Evolutionary conservation across 2,113 vertebrate genomes (phyloP).

Genomic region (Rhegmatorhina hoffmannsi): DNA sequence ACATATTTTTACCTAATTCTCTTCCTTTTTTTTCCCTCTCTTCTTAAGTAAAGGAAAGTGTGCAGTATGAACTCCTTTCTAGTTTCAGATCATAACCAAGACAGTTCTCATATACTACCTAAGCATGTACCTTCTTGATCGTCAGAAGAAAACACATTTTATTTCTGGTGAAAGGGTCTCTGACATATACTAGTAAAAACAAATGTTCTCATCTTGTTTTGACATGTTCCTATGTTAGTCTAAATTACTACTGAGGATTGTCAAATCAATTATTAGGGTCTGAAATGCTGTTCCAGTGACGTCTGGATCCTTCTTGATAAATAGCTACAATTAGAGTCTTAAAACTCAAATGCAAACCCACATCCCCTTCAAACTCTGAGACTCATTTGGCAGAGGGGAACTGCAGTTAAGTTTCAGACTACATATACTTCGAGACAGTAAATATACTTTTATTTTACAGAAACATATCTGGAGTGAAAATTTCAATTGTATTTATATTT

Average conservation of each 20-base stretch:
- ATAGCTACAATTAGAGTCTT: background rate
- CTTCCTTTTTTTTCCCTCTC: background rate
- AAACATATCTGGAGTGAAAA: background rate
- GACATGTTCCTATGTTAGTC: background rate
- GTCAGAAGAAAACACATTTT: background rate
- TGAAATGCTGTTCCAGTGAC: background rate
- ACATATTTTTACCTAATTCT: background rate
- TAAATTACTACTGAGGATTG: background rate
- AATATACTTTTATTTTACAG: background rate
- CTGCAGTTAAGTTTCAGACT: background rate
- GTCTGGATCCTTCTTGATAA: background rate
- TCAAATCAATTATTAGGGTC: background rate
- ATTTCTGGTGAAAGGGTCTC: background rate
- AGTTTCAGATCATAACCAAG: background rate
- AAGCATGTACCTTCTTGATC: background rate
- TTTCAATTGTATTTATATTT: background rate
- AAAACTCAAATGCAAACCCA: background rate
- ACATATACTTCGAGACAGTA: background rate
- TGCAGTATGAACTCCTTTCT: background rate
- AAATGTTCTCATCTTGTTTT: background rate
- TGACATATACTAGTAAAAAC: background rate
- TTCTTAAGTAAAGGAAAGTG: background rate
- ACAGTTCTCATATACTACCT: background rate
- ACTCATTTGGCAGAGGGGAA: background rate
- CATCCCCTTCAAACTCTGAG: background rate